Base-by-base conservation (phyloP, 1,140 invertebrate genomes). In the Dendrolimus punctatus region DNA sequence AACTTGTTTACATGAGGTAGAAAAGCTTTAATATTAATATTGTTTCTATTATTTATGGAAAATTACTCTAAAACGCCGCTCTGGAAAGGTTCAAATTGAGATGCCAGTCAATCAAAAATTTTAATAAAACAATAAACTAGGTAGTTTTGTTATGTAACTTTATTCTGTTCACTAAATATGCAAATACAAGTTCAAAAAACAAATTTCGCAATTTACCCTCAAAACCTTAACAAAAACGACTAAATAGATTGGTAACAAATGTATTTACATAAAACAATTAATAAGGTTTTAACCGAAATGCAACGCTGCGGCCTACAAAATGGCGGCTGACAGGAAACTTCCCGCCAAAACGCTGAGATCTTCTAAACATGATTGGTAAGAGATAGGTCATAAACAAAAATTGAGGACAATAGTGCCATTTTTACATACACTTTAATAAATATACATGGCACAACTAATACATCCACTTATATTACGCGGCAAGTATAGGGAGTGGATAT, bases 111-210 rank as follows among this genome's bases (percentile, higher is more conserved):
- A 23, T 23, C 23, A 3, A 1, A 23, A 23, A 23, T 23, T 23
- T 53, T 52, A n/a, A 48, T 57, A 64, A 64, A 79, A 71, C 64
- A 69, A 68, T 51, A 52, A 54, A 62, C 37, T 49, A 47, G 39
- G 58, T 53, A 60, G 48, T 65, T 71, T 80, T 61, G 61, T 75
- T 78, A 77, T 70, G 62, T 80, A 79, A 80, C 71, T 85, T 85
- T 83, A 85, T 83, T 85, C 71, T 77, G 68, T 76, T 80, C 70
- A 76, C 78, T 85, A 85, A 56, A 81, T 73, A 83, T 81, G 73
- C 77, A 79, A 82, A 80, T 85, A 83, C 71, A 83, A 73, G 68
- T 72, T 72, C 68, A 72, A 78, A 66, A 59, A 74, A 73, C 64
- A 74, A 62, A 66, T 71, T 62, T 73, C 46, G 66, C 67, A 53